Percentiles rank a stretch among this genome's conserved stretches.
Conservation (phyloP, 2,113 vertebrate species). For the Triplophysa rosa region DNA sequence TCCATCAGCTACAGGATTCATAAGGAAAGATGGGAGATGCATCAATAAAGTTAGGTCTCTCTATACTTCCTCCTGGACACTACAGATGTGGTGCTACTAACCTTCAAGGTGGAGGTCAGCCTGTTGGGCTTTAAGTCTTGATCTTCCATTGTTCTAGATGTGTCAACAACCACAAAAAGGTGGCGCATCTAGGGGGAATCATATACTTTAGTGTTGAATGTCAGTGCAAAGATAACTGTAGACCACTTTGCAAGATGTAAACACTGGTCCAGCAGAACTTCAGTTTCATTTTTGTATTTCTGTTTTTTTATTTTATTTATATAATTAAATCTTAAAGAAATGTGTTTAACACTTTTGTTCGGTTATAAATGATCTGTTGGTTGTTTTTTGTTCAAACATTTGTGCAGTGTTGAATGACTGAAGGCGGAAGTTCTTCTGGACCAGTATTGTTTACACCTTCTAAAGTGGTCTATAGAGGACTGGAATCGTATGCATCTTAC, state of each 20-base stretch:
- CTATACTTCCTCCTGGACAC: background rate
- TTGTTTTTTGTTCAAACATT: background rate
- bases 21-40: background rate
- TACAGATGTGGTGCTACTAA: background rate
- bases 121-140: conserved; percentile 94
- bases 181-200: conserved; percentile 87
- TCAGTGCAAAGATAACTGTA: too few species aligned
- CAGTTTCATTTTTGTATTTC: too few species aligned
- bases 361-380: too few species aligned
- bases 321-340: too few species aligned
- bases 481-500: conserved; percentile 69
- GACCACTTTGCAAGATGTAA: too few species aligned
- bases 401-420: background rate
- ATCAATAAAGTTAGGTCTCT: background rate
- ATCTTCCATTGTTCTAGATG: conserved; percentile 95
- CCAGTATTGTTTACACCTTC: too few species aligned
- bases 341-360: too few species aligned
- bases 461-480: background rate
- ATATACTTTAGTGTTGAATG: background rate
- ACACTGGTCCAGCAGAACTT: too few species aligned
- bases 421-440: too few species aligned
- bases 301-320: too few species aligned
- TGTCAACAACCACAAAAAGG: conserved; percentile 89
- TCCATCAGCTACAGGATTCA: conserved; percentile 82
- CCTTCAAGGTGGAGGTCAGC: conserved; percentile 76